A percentile compares a stretch with the other conserved stretches of the same genome.
Evolutionary conservation across 2,113 vertebrate species (phyloP).

Genomic region (Sebastes fasciatus): DNA sequence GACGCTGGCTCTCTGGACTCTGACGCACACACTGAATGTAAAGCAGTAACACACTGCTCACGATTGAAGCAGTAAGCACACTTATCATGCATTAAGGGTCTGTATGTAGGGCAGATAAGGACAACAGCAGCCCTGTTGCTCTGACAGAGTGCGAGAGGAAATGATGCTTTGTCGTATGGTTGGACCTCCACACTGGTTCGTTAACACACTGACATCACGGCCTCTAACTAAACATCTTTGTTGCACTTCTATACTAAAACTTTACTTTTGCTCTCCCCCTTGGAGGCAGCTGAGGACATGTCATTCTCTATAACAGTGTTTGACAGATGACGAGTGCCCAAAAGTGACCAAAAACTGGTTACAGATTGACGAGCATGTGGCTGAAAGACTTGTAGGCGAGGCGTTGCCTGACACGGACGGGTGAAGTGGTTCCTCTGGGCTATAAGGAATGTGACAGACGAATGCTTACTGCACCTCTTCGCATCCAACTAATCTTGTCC

Average conservation of each 20-base stretch:
- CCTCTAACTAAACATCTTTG: background rate
- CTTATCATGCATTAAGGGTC: slow-evolving; percentile 49
- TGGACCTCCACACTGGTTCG: background rate
- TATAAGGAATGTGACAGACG: slow-evolving; percentile 34
- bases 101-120: slow-evolving; percentile 42
- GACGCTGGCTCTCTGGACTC: slow-evolving; percentile 58
- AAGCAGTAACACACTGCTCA: slow-evolving; percentile 55
- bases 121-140: slow-evolving; percentile 39
- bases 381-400: slow-evolving; percentile 14
- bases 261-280: background rate
- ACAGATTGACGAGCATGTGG: slow-evolving; percentile 11
- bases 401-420: slow-evolving; percentile 16
- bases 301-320: slow-evolving; percentile 10
- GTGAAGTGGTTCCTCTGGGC: slow-evolving; percentile 41
- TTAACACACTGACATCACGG: background rate
- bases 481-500: background rate
- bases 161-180: background rate
- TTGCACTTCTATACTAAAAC: background rate
- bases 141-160: background rate
- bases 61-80: slow-evolving; percentile 49
- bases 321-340: slow-evolving; percentile 30
- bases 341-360: slow-evolving; percentile 22
- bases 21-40: slow-evolving; percentile 67
- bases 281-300: slow-evolving; percentile 10
- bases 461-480: background rate